These are phyloP conservation scores for Ceyx margarethae DNA, from an alignment of 2,113 vertebrate species.

Conservation along the genomic window DNA sequence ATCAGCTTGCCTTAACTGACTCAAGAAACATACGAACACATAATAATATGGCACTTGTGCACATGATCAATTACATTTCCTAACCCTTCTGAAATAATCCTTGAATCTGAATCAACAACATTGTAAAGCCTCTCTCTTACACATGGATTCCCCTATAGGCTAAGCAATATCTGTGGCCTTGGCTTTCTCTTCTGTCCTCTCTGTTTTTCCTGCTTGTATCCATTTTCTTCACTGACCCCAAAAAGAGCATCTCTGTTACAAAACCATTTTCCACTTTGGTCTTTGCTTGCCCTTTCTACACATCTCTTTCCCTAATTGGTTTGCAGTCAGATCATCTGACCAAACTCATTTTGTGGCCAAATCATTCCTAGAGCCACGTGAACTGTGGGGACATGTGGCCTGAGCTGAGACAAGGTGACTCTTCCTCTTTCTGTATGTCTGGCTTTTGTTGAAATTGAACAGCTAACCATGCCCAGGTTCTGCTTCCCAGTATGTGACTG, in stretches of 20 bases:
- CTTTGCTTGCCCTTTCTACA: neutral
- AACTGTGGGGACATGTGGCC: neutral
- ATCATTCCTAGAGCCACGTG: neutral
- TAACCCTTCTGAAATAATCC: neutral
- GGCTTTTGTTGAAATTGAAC: neutral
- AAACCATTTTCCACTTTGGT: neutral
- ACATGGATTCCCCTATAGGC: neutral
- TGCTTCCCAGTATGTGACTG: neutral
- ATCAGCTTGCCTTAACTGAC: neutral
- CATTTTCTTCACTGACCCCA: neutral
- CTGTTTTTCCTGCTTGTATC: neutral
- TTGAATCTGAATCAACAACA: neutral
- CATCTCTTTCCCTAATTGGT: neutral
- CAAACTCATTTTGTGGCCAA: neutral
- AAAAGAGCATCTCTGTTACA: neutral
- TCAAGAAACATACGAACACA: constrained; percentile 26
- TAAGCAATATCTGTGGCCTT: neutral
- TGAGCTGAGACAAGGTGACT: neutral
- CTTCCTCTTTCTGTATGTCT: neutral
- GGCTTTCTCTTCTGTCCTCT: neutral
- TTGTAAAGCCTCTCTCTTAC: neutral
- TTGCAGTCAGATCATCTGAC: neutral
- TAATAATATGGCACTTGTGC: neutral
- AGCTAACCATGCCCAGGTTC: neutral
- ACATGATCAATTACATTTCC: neutral